phyloP scores from a whole-genome alignment of 1,140 invertebrate genomes.

The Orchestia grillus region DNA sequence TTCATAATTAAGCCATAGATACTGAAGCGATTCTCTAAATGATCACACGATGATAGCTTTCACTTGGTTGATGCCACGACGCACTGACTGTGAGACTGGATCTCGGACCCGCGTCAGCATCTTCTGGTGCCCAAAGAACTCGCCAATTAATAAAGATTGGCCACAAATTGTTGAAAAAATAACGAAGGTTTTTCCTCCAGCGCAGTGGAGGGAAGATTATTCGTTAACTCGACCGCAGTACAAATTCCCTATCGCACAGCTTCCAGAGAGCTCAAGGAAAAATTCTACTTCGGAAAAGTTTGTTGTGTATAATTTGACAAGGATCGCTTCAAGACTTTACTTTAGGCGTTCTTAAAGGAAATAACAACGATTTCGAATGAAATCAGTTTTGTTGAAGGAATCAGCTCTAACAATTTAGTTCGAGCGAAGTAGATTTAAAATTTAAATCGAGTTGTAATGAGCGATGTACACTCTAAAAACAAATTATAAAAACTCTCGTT shows the following conservation, averaged over 20 bases:
- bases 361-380: not conserved
- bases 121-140: no score
- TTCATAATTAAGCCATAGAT: no score
- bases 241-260: not conserved
- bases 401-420: not conserved
- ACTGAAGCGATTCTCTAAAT: no score
- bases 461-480: not conserved
- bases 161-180: not conserved
- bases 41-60: no score
- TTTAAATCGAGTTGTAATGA: not conserved
- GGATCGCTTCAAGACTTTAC: no score
- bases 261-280: not conserved
- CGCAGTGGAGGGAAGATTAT: not conserved
- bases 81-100: no score
- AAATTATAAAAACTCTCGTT: no score
- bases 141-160: no score
- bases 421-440: not conserved
- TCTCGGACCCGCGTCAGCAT: no score
- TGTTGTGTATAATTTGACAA: not conserved
- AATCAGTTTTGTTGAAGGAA: not conserved
- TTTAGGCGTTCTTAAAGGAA: not conserved
- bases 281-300: not conserved
- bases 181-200: not conserved
- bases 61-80: no score
- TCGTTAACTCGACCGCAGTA: not conserved